A percentile compares a stretch with the other conserved stretches of the same genome.
Conservation (phyloP, 2,888 invertebrate genomes). For the Platycheirus albimanus region DNA sequence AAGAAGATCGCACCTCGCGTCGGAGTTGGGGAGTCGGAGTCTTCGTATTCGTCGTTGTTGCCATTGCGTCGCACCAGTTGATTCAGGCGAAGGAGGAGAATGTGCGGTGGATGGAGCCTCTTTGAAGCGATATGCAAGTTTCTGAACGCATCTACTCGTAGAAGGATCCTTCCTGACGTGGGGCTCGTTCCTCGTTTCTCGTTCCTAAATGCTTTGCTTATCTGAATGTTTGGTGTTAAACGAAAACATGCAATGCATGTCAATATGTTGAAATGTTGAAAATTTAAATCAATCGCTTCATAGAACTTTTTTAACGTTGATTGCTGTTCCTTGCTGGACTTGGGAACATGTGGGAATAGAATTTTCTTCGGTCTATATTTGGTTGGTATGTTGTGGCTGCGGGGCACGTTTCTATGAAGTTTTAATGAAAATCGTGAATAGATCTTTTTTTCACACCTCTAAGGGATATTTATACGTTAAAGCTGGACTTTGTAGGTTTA, state of each 20-base stretch:
- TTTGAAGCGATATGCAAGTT: neutral
- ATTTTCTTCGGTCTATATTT: conserved; percentile 45
- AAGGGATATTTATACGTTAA: conserved; percentile 9
- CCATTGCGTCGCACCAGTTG: no score
- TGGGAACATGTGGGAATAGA: conserved; percentile 21
- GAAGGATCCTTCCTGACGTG: conserved; percentile 23
- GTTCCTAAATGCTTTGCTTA: conserved; percentile 56
- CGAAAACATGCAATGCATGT: conserved; percentile 70
- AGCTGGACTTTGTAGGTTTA: conserved; percentile 14
- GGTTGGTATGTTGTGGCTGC: conserved; percentile 13
- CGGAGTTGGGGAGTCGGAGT: no score
- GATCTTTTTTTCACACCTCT: conserved; percentile 23
- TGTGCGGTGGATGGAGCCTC: neutral
- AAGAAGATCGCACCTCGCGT: neutral
- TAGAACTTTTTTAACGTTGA: conserved; percentile 40
- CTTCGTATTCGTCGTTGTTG: no score
- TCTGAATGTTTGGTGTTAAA: conserved; percentile 65
- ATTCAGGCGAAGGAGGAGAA: conserved; percentile 11
- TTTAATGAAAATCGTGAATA: conserved; percentile 62
- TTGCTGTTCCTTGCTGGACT: neutral
- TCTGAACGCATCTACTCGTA: conserved; percentile 33
- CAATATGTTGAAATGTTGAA: conserved; percentile 69
- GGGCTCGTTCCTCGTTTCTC: conserved; percentile 37
- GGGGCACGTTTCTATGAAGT: conserved; percentile 17
- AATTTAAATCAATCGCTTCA: conserved; percentile 70